Percentiles rank a stretch among this genome's conserved stretches.
Evolutionary conservation across 2,888 invertebrate species (phyloP).

Genomic region (Neoscelio sp.): DNA sequence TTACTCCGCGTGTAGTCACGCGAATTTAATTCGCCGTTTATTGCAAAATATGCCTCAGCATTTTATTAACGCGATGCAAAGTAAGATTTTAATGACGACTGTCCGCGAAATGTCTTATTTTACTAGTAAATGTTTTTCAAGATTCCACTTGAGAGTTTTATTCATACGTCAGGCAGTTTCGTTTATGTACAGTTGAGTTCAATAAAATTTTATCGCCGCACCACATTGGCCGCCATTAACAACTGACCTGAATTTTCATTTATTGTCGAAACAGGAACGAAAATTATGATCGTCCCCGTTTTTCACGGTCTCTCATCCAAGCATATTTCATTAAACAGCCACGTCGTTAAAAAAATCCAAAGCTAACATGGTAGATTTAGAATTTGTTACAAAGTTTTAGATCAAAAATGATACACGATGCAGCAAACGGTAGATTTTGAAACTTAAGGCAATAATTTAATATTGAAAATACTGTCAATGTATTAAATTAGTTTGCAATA

Average conservation of each 20-base stretch:
- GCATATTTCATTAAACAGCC: constrained; percentile 51
- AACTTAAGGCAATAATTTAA: too few species aligned
- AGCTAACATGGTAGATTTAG: constrained; percentile 23
- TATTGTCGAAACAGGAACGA: constrained; percentile 49
- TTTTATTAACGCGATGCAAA: constrained; percentile 40
- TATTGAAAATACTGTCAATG: too few species aligned
- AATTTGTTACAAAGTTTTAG: constrained; percentile 17
- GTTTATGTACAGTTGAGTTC: constrained; percentile 18
- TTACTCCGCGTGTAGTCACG: constrained; percentile 21
- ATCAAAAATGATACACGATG: neutral
- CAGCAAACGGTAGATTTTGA: too few species aligned
- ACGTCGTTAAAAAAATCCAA: constrained; percentile 49
- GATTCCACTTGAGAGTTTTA: constrained; percentile 31
- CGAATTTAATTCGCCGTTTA: constrained; percentile 49
- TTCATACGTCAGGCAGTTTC: constrained; percentile 21
- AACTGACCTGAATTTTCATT: constrained; percentile 48
- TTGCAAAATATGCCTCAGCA: constrained; percentile 29
- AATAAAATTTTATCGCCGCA: constrained; percentile 55
- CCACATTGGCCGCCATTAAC: constrained; percentile 54
- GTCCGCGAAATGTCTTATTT: constrained; percentile 39
- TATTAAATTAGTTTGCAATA: too few species aligned
- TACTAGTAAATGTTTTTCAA: constrained; percentile 45
- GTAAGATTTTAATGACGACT: constrained; percentile 50
- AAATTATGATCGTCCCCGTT: constrained; percentile 47
- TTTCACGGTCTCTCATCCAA: constrained; percentile 40